These are phyloP conservation scores for Gonatopus flavifemur DNA, from an alignment of 1,140 invertebrate genomes.

Conservation along the genomic window DNA sequence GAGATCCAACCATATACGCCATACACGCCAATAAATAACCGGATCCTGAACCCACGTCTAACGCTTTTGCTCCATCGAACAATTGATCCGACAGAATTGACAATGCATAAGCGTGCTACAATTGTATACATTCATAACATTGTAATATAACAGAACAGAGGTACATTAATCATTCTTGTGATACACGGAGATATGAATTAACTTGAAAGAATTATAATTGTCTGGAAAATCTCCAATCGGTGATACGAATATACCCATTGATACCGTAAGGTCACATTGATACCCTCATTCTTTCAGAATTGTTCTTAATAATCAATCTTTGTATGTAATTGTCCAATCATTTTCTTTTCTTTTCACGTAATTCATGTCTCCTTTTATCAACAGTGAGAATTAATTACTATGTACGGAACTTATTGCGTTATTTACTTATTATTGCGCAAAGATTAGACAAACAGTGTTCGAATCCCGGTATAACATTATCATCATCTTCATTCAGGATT, in stretches of 20 bases:
- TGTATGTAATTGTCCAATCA: not conserved
- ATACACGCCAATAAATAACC: slow-evolving; percentile 75
- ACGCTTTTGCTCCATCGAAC: slow-evolving; percentile 51
- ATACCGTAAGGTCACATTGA: slow-evolving; percentile 24
- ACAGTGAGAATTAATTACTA: too few relatives aligned
- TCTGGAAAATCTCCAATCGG: slow-evolving; percentile 21
- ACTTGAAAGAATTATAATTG: too few relatives aligned
- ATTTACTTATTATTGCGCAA: too few relatives aligned
- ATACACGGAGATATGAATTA: too few relatives aligned
- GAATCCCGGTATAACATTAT: not conserved
- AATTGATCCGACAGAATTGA: slow-evolving; percentile 49
- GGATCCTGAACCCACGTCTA: slow-evolving; percentile 76
- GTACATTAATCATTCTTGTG: too few relatives aligned
- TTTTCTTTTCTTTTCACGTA: too few relatives aligned
- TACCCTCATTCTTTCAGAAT: slow-evolving; percentile 30
- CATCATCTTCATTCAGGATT: too few relatives aligned
- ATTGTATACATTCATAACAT: slow-evolving; percentile 1
- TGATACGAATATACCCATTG: slow-evolving; percentile 20
- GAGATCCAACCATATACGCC: slow-evolving; percentile 68
- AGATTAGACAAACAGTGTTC: too few relatives aligned
- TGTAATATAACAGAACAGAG: too few relatives aligned
- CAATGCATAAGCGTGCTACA: slow-evolving; percentile 56
- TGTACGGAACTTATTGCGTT: too few relatives aligned
- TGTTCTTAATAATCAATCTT: slow-evolving; percentile 16
- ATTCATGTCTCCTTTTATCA: too few relatives aligned